Conservation (phyloP, 2,797 vertebrate species). For the Australoheros facetus region DNA sequence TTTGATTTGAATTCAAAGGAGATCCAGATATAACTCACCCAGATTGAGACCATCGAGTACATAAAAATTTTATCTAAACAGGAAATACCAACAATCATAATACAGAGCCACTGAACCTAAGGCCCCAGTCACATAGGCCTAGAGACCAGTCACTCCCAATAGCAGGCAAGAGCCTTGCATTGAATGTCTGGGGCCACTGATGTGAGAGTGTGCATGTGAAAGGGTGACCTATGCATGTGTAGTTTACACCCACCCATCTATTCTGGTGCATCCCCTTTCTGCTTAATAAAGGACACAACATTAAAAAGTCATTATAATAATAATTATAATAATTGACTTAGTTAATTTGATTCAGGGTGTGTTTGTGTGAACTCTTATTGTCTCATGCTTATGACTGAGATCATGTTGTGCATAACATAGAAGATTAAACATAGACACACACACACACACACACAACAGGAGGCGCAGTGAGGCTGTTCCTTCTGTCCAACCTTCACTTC, state of each 20-base stretch:
- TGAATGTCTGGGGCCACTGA: not conserved
- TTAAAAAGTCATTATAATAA: not conserved
- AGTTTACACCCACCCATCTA: not conserved
- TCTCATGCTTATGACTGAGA: conserved; percentile 15
- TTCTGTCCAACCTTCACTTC: conserved; percentile 54
- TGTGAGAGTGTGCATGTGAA: not conserved
- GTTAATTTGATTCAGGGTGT: not conserved
- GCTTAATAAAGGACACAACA: not conserved
- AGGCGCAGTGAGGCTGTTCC: conserved; percentile 11
- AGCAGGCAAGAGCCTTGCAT: too few relatives aligned
- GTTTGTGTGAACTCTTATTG: conserved; percentile 22
- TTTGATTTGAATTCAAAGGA: too few relatives aligned
- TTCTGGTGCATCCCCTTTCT: not conserved
- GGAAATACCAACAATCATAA: not conserved
- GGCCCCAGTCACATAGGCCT: not conserved
- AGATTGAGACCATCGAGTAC: not conserved
- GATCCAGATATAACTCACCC: not conserved
- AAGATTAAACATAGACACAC: not conserved
- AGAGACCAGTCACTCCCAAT: too few relatives aligned
- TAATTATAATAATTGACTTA: not conserved
- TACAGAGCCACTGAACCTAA: not conserved
- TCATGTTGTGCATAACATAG: conserved; percentile 26
- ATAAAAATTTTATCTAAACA: not conserved
- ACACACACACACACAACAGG: conserved; percentile 14
- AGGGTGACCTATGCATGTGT: not conserved